Evolutionary conservation across 2,113 vertebrate genomes (phyloP).

Genomic region (Limnothrissa miodon): DNA sequence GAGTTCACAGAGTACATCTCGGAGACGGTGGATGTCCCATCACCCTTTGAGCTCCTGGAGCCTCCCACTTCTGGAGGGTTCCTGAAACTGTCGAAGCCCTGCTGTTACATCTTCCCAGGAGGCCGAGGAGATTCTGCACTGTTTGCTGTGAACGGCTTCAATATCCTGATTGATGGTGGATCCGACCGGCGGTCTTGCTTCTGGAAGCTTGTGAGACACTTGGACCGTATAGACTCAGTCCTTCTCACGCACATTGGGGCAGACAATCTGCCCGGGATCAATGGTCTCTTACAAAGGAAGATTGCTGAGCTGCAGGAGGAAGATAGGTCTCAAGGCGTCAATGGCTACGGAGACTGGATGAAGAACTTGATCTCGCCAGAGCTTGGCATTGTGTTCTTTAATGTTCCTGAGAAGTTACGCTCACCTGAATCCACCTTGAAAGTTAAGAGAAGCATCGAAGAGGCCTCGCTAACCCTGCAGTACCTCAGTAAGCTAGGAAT

Average conservation of each 20-base stretch:
- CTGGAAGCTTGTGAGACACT: conserved; percentile 96
- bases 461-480: conserved; percentile 91
- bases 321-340: conserved; percentile 87
- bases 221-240: conserved; percentile 94
- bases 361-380: conserved; percentile 97
- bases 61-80: conserved; percentile 97
- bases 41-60: conserved; percentile 94
- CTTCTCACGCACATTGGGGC: conserved; percentile 96
- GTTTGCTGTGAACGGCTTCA: conserved; percentile 97
- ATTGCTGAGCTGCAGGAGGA: conserved; percentile 94
- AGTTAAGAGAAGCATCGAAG: conserved; percentile 93
- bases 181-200: conserved; percentile 95
- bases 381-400: conserved; percentile 95
- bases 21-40: conserved; percentile 90
- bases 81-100: conserved; percentile 95
- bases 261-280: conserved; percentile 95
- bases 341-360: conserved; percentile 91
- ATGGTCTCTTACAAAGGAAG: conserved; percentile 94
- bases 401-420: conserved; percentile 91
- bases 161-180: conserved; percentile 94
- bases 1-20: conserved; percentile 95
- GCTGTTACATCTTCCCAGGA: conserved; percentile 98
- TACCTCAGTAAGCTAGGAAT: conserved; percentile 91
- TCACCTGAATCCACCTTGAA: conserved; percentile 89
- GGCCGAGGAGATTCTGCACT: conserved; percentile 95